These are phyloP conservation scores for Oryzias javanicus DNA, from an alignment of 2,113 vertebrate species.

Conservation along the genomic window DNA sequence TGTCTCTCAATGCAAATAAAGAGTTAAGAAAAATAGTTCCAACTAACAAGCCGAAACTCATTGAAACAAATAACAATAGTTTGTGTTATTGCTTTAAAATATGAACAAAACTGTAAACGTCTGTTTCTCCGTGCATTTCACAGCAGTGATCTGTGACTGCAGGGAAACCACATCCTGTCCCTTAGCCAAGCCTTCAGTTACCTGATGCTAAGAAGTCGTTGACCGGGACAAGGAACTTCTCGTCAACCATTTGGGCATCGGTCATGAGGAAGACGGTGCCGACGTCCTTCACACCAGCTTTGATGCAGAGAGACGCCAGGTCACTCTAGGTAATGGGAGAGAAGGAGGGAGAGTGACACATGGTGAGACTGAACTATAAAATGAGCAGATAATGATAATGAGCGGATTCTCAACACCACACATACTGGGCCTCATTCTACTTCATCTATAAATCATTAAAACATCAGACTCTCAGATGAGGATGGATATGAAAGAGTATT, in stretches of 20 bases:
- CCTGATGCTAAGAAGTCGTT: conserved; percentile 95
- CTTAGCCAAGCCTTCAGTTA: conserved; percentile 52
- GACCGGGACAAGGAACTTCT: conserved; percentile 92
- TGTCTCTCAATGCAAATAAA: too few species aligned
- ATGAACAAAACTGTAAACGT: too few species aligned
- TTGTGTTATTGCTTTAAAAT: too few species aligned
- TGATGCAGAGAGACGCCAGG: conserved; percentile 86
- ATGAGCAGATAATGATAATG: conserved; percentile 2
- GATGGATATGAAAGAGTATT: not conserved
- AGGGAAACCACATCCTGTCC: conserved; percentile 18
- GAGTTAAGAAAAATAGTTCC: too few species aligned
- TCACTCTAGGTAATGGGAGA: conserved; percentile 47
- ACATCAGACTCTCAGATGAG: not conserved
- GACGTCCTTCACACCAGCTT: conserved; percentile 86
- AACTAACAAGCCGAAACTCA: too few species aligned
- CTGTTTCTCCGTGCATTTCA: conserved; percentile 22
- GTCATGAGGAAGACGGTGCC: conserved; percentile 91
- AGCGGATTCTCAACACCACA: conserved; percentile 5
- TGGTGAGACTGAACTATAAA: conserved; percentile 18
- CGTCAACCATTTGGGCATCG: conserved; percentile 87
- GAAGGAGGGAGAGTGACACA: conserved; percentile 15
- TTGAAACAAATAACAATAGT: too few species aligned
- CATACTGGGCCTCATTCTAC: too few species aligned
- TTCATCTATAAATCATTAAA: not conserved
- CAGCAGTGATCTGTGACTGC: conserved; percentile 1